Percentiles rank a stretch among this genome's conserved stretches.
phyloP scores from a whole-genome alignment of 2,797 vertebrate genomes.

The Orestias chungarensis region DNA sequence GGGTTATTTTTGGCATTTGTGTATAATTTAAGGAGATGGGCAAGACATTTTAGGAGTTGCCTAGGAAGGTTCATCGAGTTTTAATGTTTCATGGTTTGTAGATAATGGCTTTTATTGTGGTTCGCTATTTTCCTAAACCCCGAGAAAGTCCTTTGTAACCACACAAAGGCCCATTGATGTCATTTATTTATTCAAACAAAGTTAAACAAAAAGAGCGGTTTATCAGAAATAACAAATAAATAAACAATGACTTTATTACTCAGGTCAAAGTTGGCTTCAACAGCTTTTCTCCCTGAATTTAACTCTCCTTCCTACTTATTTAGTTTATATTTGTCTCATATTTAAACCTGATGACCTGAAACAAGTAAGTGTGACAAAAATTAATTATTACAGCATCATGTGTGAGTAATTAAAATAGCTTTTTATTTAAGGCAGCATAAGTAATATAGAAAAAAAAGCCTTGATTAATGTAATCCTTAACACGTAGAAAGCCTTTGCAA shows the following conservation, averaged over 20 bases:
- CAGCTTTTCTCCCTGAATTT: not conserved
- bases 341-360: not conserved
- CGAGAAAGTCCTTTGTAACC: not conserved
- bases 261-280: not conserved
- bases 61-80: not conserved
- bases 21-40: too few species aligned
- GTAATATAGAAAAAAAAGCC: conserved; percentile 37
- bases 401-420: conserved; percentile 4
- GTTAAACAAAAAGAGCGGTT: not conserved
- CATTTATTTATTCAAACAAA: not conserved
- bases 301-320: not conserved
- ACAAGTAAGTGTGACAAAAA: conserved; percentile 8
- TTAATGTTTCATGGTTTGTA: not conserved
- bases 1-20: not conserved
- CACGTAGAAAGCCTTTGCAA: conserved; percentile 34
- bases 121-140: not conserved
- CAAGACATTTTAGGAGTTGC: not conserved
- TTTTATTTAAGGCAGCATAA: conserved; percentile 5
- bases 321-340: not conserved
- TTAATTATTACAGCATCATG: conserved; percentile 23
- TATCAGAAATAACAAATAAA: not conserved
- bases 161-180: not conserved
- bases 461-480: conserved; percentile 37
- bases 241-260: not conserved
- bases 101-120: not conserved